Percentiles rank a stretch among this genome's conserved stretches.
These are phyloP conservation scores for Drosophila melanica DNA, from an alignment of 1,140 invertebrate genomes.

Conservation along the genomic window DNA sequence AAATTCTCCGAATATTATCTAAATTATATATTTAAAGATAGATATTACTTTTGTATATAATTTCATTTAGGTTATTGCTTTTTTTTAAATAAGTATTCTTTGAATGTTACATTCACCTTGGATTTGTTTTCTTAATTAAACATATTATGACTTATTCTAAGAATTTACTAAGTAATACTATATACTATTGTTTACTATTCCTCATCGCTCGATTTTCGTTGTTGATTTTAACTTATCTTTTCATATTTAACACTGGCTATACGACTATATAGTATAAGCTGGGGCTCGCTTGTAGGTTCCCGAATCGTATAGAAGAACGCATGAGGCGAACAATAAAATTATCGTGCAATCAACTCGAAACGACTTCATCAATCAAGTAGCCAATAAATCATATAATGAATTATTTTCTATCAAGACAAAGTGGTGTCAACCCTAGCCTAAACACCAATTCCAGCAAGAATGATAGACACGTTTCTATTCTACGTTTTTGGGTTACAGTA, in stretches of 20 bases:
- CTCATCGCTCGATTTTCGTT: conserved; percentile 10
- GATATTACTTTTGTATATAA: no score
- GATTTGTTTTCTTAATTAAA: no score
- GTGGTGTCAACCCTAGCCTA: conserved; percentile 54
- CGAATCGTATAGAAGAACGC: conserved; percentile 5
- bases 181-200: conserved; percentile 52
- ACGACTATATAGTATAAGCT: background rate
- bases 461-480: conserved; percentile 11
- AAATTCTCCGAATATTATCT: no score
- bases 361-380: conserved; percentile 72
- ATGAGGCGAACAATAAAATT: conserved; percentile 56
- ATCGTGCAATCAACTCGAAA: conserved; percentile 64
- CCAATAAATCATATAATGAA: conserved; percentile 72
- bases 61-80: no score
- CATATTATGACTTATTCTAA: no score
- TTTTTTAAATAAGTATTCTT: no score
- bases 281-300: background rate
- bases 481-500: background rate
- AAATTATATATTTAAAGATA: no score
- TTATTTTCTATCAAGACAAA: conserved; percentile 70
- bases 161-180: no score
- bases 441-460: conserved; percentile 13
- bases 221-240: conserved; percentile 61
- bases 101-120: no score
- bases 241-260: conserved; percentile 61